Evolutionary conservation across 1,140 invertebrate species (phyloP).

Genomic region (Meloidogyne exigua): DNA sequence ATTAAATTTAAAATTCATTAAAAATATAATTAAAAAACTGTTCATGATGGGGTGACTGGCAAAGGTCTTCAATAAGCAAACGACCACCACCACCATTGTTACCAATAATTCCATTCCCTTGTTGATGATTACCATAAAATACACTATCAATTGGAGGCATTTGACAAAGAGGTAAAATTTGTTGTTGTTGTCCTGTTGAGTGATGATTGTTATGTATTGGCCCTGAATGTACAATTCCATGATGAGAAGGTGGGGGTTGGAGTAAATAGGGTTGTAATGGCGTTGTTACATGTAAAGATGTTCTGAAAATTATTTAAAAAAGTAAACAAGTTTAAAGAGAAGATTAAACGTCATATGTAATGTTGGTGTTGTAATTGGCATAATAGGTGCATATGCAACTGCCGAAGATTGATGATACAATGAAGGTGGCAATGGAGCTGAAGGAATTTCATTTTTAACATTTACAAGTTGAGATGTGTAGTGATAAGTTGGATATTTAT

Average conservation of each 20-base stretch:
- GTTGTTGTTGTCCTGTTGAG: constrained; percentile 19
- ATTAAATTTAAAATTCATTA: constrained; percentile 3
- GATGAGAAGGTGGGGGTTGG: background rate
- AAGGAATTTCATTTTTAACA: background rate
- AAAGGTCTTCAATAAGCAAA: constrained; percentile 32
- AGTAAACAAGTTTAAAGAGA: background rate
- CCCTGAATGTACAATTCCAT: background rate
- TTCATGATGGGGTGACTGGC: constrained; percentile 22
- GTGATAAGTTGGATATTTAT: background rate
- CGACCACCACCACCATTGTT: background rate
- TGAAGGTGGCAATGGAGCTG: background rate
- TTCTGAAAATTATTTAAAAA: constrained; percentile 15
- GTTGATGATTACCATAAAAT: constrained; percentile 20
- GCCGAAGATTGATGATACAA: constrained; percentile 19
- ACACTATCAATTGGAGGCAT: constrained; percentile 49
- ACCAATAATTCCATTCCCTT: background rate
- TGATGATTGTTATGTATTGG: background rate
- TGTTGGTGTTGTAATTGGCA: constrained; percentile 25
- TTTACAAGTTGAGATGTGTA: constrained; percentile 14
- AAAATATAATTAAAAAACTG: background rate
- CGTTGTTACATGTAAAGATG: constrained; percentile 35
- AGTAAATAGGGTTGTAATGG: constrained; percentile 28
- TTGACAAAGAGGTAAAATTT: constrained; percentile 45
- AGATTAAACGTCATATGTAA: constrained; percentile 24
- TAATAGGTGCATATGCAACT: constrained; percentile 15